A percentile compares a stretch with the other conserved stretches of the same genome.
Evolutionary conservation across 2,113 vertebrate species (phyloP).

Genomic region (Paraplagusia blochii): DNA sequence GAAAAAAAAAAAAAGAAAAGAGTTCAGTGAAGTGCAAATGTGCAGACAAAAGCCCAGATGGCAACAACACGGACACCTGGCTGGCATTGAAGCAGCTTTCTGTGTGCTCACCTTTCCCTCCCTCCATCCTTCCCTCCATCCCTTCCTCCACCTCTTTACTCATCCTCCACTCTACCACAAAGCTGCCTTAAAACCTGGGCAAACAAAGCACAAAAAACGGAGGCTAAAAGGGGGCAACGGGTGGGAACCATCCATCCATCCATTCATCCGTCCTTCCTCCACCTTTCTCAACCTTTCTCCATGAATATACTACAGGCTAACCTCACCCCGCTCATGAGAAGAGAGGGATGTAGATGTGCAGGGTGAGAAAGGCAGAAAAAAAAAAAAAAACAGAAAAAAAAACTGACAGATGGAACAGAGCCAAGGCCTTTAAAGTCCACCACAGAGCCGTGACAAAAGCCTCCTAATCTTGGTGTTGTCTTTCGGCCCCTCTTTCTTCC

Average conservation of each 20-base stretch:
- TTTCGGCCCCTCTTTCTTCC: slow-evolving; percentile 74
- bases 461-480: slow-evolving; percentile 83
- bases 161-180: slow-evolving; percentile 66
- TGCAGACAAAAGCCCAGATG: slow-evolving; percentile 24
- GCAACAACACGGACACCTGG: slow-evolving; percentile 68
- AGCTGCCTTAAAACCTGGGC: slow-evolving; percentile 63
- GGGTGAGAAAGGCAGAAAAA: slow-evolving; percentile 49
- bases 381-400: slow-evolving; percentile 57
- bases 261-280: slow-evolving; percentile 59
- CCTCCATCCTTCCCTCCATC: slow-evolving; percentile 57
- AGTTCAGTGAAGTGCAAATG: slow-evolving; percentile 18
- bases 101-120: slow-evolving; percentile 69
- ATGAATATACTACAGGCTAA: slow-evolving; percentile 71
- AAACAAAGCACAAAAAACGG: slow-evolving; percentile 66
- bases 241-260: slow-evolving; percentile 61
- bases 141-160: slow-evolving; percentile 57
- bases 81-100: slow-evolving; percentile 50
- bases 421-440: slow-evolving; percentile 83
- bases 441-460: slow-evolving; percentile 85
- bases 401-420: slow-evolving; percentile 79
- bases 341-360: slow-evolving; percentile 66
- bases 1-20: slow-evolving; percentile 1
- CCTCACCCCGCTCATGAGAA: slow-evolving; percentile 55
- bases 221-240: slow-evolving; percentile 57
- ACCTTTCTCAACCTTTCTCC: slow-evolving; percentile 27